Evolutionary conservation across 2,113 vertebrate species (phyloP), one percentile per base, ranked within the genome.

Genomic region (Menidia beryllina): DNA sequence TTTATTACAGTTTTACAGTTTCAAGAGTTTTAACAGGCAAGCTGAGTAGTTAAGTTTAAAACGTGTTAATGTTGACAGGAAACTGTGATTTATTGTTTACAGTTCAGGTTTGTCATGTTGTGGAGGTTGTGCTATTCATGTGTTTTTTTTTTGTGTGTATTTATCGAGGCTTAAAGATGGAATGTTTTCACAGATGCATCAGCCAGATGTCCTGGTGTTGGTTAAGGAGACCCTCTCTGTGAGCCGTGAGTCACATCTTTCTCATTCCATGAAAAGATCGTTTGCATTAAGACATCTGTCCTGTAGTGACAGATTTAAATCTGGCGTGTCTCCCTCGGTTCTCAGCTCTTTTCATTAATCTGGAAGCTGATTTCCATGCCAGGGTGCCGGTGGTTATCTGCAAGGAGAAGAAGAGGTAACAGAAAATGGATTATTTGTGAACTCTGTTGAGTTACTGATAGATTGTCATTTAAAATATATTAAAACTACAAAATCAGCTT

Each of bases 331-430:
- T 14, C 62, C 54, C 78, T 77, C 51, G 84, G 19, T 88, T 51
- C 79, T 23, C 90, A 98, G 97, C 94, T 60, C 90, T 93, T 70
- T 98, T 95, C 83, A 76, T 75, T 51, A 94, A 96, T 66, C 91
- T 98, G 92, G 95, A 96, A 82, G 95, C 95, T 21, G 96, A 98
- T 91, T 98, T 98, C 90, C 96, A 98, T 88, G 93, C 95, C 78
- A 94, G 96, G 88, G 90, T 98, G 45, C 97, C 97, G 10, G 94
- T 97, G 78, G 95, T 98, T 82, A 92, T 97, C 59, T 98, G 96
- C 92, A 95, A 87, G 95, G 96, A 98, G 85, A 96, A 95, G 81
- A 88, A 93, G 85, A 98, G 97, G 96, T 52, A 10, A 25, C 19
- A 41, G 20, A 24, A 34, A 30, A 19, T 5, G 7, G 52, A 55